Conservation (phyloP, 2,797 vertebrate genomes). For the Hippopotamyrus pictus region DNA sequence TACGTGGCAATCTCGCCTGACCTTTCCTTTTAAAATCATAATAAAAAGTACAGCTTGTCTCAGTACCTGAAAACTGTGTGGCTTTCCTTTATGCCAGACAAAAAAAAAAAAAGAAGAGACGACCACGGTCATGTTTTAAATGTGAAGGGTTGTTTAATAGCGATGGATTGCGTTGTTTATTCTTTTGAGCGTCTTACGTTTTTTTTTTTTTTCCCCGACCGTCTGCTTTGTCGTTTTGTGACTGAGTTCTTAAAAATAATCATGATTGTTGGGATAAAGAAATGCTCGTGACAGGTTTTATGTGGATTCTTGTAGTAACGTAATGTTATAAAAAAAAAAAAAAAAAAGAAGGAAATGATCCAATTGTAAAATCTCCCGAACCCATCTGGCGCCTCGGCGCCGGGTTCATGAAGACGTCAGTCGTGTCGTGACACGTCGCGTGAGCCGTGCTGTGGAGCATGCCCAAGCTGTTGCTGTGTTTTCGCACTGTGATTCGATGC, state of each 20-base stretch:
- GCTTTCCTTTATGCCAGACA: neutral
- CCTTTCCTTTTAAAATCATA: neutral
- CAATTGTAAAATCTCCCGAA: constrained; percentile 14
- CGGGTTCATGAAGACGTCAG: constrained; percentile 30
- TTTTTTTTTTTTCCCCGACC: neutral
- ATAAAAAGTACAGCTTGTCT: neutral
- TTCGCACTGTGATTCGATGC: constrained; percentile 2
- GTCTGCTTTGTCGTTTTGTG: neutral
- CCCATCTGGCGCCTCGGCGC: constrained; percentile 18
- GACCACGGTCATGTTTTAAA: neutral
- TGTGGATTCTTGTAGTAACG: constrained; percentile 52
- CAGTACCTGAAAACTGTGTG: neutral
- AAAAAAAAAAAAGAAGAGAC: neutral
- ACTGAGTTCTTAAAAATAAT: neutral
- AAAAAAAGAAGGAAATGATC: neutral
- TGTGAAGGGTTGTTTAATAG: neutral
- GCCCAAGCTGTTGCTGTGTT: constrained; percentile 23
- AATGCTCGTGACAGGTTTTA: neutral
- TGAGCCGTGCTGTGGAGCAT: constrained; percentile 34
- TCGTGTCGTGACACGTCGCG: constrained; percentile 28
- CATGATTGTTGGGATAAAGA: neutral
- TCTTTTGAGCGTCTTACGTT: neutral
- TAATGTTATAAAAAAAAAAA: constrained; percentile 22
- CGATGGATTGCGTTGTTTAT: neutral
- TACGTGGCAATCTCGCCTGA: neutral